These are phyloP conservation scores for Nemoura dubitans DNA, from an alignment of 2,888 invertebrate species.

Conservation along the genomic window DNA sequence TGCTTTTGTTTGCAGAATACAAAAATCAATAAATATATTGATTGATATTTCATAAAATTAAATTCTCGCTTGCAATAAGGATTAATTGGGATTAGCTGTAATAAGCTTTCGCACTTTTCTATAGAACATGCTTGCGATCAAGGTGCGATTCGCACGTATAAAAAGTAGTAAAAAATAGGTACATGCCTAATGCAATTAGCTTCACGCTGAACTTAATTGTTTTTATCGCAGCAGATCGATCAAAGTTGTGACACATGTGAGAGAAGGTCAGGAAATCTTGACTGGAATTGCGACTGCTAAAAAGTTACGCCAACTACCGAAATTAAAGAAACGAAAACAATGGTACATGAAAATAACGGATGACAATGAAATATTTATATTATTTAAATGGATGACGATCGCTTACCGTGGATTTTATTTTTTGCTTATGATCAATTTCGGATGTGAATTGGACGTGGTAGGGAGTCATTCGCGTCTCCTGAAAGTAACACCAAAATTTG, in stretches of 20 bases:
- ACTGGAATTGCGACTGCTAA: background rate
- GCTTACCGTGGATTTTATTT: conserved; percentile 32
- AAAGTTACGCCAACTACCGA: background rate
- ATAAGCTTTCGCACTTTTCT: background rate
- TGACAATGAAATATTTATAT: background rate
- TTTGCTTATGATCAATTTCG: conserved; percentile 36
- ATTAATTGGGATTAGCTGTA: background rate
- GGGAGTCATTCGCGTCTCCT: conserved; percentile 24
- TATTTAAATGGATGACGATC: background rate
- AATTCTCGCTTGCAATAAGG: background rate
- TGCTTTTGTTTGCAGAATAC: background rate
- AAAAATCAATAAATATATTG: background rate
- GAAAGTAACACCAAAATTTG: conserved; percentile 24
- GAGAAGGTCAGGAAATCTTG: background rate
- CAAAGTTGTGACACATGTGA: conserved; percentile 30
- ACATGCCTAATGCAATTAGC: background rate
- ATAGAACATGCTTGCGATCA: background rate
- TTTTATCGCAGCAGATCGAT: conserved; percentile 48
- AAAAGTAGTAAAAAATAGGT: background rate
- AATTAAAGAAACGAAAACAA: background rate
- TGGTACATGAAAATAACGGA: background rate
- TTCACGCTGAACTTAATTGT: conserved; percentile 41
- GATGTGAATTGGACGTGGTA: conserved; percentile 33
- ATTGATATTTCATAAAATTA: background rate
- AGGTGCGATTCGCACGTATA: background rate